A percentile compares a stretch with the other conserved stretches of the same genome.
Conservation (phyloP, 2,113 vertebrate species). For the Columbina picui region DNA sequence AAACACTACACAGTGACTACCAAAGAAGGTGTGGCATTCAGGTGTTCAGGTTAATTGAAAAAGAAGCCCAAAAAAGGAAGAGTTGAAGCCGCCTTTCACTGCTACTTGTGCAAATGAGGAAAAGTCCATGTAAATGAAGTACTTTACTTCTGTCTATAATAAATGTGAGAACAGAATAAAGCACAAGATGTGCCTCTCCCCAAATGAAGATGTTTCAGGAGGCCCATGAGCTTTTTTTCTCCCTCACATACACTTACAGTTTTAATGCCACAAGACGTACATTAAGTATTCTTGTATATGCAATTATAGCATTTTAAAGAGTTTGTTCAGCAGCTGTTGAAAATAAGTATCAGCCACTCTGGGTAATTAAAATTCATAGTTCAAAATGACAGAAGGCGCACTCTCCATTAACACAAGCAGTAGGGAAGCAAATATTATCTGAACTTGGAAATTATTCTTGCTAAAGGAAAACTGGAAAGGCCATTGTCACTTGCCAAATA, state of each 20-base stretch:
- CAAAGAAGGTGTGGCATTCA: background rate
- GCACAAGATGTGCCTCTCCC: background rate
- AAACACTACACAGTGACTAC: background rate
- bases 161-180: background rate
- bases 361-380: conserved; percentile 54
- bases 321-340: conserved; percentile 60
- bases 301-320: conserved; percentile 45
- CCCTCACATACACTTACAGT: background rate
- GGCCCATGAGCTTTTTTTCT: background rate
- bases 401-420: conserved; percentile 3
- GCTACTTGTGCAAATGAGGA: background rate
- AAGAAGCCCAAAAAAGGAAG: background rate
- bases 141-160: background rate
- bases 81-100: background rate
- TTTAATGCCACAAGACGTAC: background rate
- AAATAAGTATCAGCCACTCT: conserved; percentile 45
- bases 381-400: background rate
- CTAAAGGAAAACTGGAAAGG: background rate
- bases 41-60: background rate
- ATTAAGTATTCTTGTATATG: conserved; percentile 14
- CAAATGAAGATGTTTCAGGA: background rate
- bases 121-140: background rate
- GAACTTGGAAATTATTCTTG: conserved; percentile 23
- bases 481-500: background rate
- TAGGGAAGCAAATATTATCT: conserved; percentile 28